Base-by-base conservation (phyloP, 2,888 invertebrate genomes). In the Latrodectus hesperus region DNA sequence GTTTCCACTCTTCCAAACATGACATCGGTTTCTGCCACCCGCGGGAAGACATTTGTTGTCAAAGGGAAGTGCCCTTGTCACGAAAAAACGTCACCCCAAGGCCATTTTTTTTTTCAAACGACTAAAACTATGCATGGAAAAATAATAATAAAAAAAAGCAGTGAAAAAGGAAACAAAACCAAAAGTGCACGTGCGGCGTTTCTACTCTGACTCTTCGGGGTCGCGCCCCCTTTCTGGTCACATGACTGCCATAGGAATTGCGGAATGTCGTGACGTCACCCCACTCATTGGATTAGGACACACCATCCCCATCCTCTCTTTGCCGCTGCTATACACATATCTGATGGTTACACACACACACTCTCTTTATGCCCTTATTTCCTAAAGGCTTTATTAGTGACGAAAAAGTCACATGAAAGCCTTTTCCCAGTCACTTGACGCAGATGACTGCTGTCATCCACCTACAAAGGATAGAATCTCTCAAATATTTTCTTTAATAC, bases 201-300 rank as follows among this genome's bases (percentile, higher is more conserved):
- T 78, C 55, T 68, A 76, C 38, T 64, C 70, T 67, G 64, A 71
- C 70, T 60, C 55, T 76, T 73, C 81, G 72, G 81, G 86, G 81
- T 81, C 81, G 71, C 76, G 81, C 81, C 86, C 80, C 80, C 86
- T 68, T 75, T 49, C 77, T 26, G 22, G 53, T 86, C 81, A 81
- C 86, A 76, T 82, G 86, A 75, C 67, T 60, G 52, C 75, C 65
- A 73, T 68, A 67, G 74, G 79, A 81, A 79, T 76, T 60, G 49
- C 38, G 85, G 86, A 87, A 87, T 87, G 81, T 55, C 60, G 67
- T 81, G 86, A 81, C 86, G 86, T 87, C 86, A 87, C 81, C 17
- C 65, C 53, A 65, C 80, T 80, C 80, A 80, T 72, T 80, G 80
- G 80, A 80, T 80, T 80, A 80, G 83, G 64, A 60, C 76, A 64